phyloP scores from a whole-genome alignment of 2,797 vertebrate genomes.

The Coreius guichenoti region DNA sequence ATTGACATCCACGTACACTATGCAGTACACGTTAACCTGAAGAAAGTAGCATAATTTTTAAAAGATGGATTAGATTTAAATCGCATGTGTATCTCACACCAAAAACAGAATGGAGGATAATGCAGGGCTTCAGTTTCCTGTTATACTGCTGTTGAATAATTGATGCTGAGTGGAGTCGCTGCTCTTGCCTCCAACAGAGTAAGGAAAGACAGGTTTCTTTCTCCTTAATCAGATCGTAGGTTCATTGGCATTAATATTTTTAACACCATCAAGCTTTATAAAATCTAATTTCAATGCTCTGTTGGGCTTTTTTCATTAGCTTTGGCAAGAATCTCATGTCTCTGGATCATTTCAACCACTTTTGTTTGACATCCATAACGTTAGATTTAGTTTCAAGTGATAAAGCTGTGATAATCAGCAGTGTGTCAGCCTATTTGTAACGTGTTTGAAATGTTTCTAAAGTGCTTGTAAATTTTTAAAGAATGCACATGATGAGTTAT shows the following conservation, averaged over 20 bases:
- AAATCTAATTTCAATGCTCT: conserved; percentile 34
- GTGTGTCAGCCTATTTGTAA: background rate
- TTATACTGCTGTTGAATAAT: background rate
- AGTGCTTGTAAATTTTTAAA: background rate
- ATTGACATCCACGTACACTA: background rate
- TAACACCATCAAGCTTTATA: background rate
- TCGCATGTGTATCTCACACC: background rate
- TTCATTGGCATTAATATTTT: conserved; percentile 41
- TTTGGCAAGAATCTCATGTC: background rate
- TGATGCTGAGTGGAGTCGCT: background rate
- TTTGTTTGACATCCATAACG: background rate
- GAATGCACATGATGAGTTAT: background rate
- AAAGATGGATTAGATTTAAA: background rate
- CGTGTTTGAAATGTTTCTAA: background rate
- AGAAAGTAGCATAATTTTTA: background rate
- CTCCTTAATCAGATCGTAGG: background rate
- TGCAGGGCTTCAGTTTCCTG: background rate
- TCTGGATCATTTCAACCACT: background rate
- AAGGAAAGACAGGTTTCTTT: background rate
- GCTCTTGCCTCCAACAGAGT: background rate
- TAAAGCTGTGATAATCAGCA: background rate
- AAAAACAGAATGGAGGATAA: background rate
- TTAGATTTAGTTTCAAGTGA: background rate
- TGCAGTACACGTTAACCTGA: background rate
- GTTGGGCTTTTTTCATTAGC: background rate